Percentiles rank a stretch among this genome's conserved stretches.
These are phyloP conservation scores for Poeciliopsis presidionis DNA, from an alignment of 2,797 vertebrate genomes.

Conservation along the genomic window DNA sequence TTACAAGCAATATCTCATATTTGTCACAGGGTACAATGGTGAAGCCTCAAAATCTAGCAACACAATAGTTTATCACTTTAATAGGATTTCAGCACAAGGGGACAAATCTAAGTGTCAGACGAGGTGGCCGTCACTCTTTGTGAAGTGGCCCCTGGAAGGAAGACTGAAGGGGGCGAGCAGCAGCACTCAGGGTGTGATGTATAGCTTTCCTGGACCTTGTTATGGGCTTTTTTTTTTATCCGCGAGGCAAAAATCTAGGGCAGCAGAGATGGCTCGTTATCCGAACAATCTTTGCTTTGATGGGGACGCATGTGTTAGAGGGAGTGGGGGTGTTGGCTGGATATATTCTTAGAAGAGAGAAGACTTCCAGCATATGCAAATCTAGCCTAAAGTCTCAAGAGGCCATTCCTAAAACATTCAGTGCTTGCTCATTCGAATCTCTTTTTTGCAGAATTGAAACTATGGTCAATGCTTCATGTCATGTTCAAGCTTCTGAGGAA, in stretches of 20 bases:
- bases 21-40: conserved; percentile 41
- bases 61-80: conserved; percentile 70
- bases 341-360: conserved; percentile 56
- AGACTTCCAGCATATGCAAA: conserved; percentile 40
- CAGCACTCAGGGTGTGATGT: conserved; percentile 47
- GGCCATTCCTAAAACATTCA: conserved; percentile 48
- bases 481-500: conserved; percentile 3
- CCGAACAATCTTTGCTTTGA: conserved; percentile 70
- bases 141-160: conserved; percentile 51
- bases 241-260: conserved; percentile 59
- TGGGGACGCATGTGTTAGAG: conserved; percentile 50
- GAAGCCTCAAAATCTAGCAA: conserved; percentile 47
- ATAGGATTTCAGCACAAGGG: conserved; percentile 68
- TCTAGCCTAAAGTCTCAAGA: conserved; percentile 47
- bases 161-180: conserved; percentile 28
- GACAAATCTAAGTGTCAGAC: conserved; percentile 53
- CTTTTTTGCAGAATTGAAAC: conserved; percentile 23
- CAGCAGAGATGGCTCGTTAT: conserved; percentile 74
- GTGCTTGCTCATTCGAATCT: conserved; percentile 25
- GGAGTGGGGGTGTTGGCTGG: conserved; percentile 49
- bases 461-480: conserved; percentile 23
- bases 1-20: conserved; percentile 47
- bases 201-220: conserved; percentile 60
- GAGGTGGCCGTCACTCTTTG: conserved; percentile 56
- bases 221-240: conserved; percentile 38